phyloP scores from a whole-genome alignment of 2,888 invertebrate species.

The Tetragnatha montana region DNA sequence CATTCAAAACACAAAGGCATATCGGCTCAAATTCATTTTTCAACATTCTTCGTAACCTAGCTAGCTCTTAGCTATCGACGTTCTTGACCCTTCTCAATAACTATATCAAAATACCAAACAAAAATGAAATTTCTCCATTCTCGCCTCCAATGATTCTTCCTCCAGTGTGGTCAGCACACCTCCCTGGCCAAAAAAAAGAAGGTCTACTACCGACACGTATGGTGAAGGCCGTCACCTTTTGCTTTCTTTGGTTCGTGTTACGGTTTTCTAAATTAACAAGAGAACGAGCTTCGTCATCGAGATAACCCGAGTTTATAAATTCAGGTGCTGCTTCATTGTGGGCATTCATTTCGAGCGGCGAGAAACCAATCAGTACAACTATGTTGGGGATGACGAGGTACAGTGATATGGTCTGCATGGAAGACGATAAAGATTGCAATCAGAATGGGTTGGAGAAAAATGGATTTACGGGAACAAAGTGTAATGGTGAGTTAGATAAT shows the following conservation, averaged over 20 bases:
- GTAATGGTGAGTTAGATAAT: not conserved
- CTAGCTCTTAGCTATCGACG: too few relatives aligned
- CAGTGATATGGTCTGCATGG: not conserved
- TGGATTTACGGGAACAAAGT: not conserved
- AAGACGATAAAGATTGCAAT: not conserved
- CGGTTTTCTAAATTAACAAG: not conserved
- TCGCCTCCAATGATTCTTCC: too few relatives aligned
- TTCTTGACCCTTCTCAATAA: too few relatives aligned
- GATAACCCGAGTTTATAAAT: not conserved
- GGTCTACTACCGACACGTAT: too few relatives aligned
- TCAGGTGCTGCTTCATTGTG: not conserved
- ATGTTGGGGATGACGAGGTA: not conserved
- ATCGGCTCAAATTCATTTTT: too few relatives aligned
- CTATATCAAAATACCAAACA: too few relatives aligned
- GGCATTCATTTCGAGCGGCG: not conserved
- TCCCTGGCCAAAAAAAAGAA: too few relatives aligned
- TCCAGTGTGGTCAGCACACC: too few relatives aligned
- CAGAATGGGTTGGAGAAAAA: not conserved
- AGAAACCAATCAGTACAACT: not conserved
- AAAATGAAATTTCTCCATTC: too few relatives aligned
- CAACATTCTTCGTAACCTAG: too few relatives aligned
- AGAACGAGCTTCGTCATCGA: not conserved
- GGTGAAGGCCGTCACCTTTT: not conserved
- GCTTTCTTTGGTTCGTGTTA: not conserved
- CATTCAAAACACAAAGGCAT: too few relatives aligned